Evolutionary conservation across 1,140 invertebrate species (phyloP).

Genomic region (Armadillidium nasatum): DNA sequence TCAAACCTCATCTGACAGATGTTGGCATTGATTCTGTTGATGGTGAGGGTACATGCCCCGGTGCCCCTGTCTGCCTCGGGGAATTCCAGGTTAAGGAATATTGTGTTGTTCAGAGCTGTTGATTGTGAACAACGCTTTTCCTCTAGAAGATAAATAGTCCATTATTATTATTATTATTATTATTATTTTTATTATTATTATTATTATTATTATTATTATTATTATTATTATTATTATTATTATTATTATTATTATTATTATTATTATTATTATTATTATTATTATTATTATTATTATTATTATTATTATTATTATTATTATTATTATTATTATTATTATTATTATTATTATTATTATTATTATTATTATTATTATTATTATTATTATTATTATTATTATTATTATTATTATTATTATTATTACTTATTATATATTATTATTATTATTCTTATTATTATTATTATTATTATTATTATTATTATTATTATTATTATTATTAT

Average conservation of each 20-base stretch:
- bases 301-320: too few relatives aligned
- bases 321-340: too few relatives aligned
- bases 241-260: too few relatives aligned
- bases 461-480: not conserved
- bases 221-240: too few relatives aligned
- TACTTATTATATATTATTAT: not conserved
- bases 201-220: not conserved
- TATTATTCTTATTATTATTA: not conserved
- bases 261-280: too few relatives aligned
- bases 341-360: too few relatives aligned
- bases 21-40: conserved; percentile 61
- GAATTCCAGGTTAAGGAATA: conserved; percentile 48
- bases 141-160: conserved; percentile 27
- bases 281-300: too few relatives aligned
- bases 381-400: not conserved
- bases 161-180: not conserved
- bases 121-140: conserved; percentile 45
- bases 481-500: not conserved
- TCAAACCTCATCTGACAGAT: conserved; percentile 76
- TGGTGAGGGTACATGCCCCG: conserved; percentile 63
- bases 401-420: not conserved
- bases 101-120: conserved; percentile 47
- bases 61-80: conserved; percentile 55
- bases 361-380: too few relatives aligned
- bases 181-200: not conserved